Conservation (phyloP, 2,888 invertebrate genomes). For the Keiferia lycopersicella region DNA sequence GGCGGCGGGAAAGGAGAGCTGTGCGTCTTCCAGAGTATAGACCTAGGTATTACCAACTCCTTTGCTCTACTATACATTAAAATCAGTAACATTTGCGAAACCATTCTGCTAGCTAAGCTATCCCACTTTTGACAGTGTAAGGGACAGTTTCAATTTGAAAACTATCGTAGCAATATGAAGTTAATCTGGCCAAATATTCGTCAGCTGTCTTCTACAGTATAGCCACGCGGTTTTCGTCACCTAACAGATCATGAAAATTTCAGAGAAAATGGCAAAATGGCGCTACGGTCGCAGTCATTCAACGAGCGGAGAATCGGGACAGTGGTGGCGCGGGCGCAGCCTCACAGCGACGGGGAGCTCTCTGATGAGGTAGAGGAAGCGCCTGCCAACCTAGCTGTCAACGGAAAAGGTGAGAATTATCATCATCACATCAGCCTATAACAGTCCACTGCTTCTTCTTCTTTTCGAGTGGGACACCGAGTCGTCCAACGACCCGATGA, state of each 20-base stretch:
- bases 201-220: no score
- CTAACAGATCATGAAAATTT: constrained; percentile 38
- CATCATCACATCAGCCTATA: neutral
- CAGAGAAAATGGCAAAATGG: constrained; percentile 78
- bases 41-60: constrained; percentile 56
- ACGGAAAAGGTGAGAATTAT: constrained; percentile 63
- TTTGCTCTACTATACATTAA: no score
- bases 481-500: no score
- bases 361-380: constrained; percentile 66
- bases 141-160: no score
- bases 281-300: constrained; percentile 76
- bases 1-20: constrained; percentile 86
- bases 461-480: no score
- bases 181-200: neutral
- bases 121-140: no score
- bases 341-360: constrained; percentile 76
- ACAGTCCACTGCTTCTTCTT: no score
- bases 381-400: constrained; percentile 57
- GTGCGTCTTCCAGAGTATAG: constrained; percentile 74
- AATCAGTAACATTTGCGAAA: no score
- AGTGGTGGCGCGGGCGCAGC: constrained; percentile 66
- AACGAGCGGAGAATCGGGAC: constrained; percentile 69
- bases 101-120: no score
- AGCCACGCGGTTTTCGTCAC: neutral
- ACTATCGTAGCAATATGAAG: no score